phyloP scores from a whole-genome alignment of 2,888 invertebrate genomes.

The Lasioglossum calceatum region DNA sequence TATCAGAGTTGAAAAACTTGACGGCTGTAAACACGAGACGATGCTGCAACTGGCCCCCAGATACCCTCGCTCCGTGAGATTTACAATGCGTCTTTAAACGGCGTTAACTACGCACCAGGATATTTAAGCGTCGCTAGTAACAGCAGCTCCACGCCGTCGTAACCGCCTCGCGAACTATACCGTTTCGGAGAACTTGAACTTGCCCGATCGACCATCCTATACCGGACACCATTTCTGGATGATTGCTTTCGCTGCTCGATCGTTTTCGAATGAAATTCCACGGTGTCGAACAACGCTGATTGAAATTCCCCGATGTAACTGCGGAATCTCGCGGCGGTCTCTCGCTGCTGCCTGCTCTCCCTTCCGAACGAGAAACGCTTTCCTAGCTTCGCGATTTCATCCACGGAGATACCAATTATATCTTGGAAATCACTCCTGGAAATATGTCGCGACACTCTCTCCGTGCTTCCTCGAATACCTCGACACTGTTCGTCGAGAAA shows the following conservation, averaged over 20 bases:
- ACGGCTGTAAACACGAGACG: conserved; percentile 71
- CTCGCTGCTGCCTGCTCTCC: not conserved
- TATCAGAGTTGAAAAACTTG: conserved; percentile 72
- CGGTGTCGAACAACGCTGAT: not conserved
- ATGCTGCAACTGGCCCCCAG: conserved; percentile 52
- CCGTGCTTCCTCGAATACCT: not conserved
- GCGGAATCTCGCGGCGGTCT: not conserved
- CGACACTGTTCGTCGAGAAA: not conserved
- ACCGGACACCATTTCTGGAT: conserved; percentile 5
- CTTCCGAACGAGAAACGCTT: not conserved
- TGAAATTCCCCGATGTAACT: not conserved
- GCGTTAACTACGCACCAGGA: conserved; percentile 46
- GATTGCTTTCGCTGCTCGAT: conserved; percentile 1
- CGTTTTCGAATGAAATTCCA: conserved; percentile 1
- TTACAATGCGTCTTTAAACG: conserved; percentile 58
- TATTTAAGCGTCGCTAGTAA: conserved; percentile 41
- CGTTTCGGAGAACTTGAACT: conserved; percentile 20
- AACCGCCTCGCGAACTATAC: not conserved
- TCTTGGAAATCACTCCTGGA: not conserved
- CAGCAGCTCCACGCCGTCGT: conserved; percentile 8
- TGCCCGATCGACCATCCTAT: not conserved
- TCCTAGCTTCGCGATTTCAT: not conserved
- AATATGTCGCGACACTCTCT: not conserved
- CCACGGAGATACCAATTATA: not conserved
- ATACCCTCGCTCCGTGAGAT: conserved; percentile 51